Percentiles rank a stretch among this genome's conserved stretches.
phyloP scores from a whole-genome alignment of 2,797 vertebrate genomes.

The Arnoldichthys spilopterus region DNA sequence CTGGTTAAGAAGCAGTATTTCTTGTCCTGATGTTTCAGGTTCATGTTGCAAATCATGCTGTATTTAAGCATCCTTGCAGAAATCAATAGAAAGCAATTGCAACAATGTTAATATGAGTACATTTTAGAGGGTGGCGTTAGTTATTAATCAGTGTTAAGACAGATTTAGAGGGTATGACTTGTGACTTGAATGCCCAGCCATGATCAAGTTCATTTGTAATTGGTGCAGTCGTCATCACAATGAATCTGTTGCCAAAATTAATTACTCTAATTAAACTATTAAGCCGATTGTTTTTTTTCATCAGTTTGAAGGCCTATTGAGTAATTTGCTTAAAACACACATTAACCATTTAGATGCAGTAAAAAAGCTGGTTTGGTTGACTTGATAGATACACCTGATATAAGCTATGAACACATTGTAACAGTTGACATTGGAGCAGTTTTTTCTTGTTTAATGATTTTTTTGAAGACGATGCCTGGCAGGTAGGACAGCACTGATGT shows the following conservation, averaged over 20 bases:
- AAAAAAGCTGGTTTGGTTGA: neutral
- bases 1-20: neutral
- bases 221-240: neutral
- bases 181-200: neutral
- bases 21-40: neutral
- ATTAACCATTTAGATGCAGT: neutral
- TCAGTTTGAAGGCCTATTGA: too few species aligned
- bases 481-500: constrained; percentile 27
- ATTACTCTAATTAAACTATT: constrained; percentile 4
- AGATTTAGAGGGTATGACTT: neutral
- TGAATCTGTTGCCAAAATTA: neutral
- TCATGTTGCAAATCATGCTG: neutral
- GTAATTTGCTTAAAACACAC: too few species aligned
- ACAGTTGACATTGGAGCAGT: constrained; percentile 6
- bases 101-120: neutral
- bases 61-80: neutral
- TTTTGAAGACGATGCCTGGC: constrained; percentile 17
- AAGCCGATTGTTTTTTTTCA: neutral
- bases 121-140: constrained; percentile 10
- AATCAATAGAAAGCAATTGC: neutral
- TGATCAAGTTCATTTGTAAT: constrained; percentile 1
- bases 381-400: neutral
- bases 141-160: neutral
- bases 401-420: constrained; percentile 8
- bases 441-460: constrained; percentile 38